These are phyloP conservation scores for Gadopsis marmoratus DNA, from an alignment of 2,797 vertebrate species.

Conservation along the genomic window DNA sequence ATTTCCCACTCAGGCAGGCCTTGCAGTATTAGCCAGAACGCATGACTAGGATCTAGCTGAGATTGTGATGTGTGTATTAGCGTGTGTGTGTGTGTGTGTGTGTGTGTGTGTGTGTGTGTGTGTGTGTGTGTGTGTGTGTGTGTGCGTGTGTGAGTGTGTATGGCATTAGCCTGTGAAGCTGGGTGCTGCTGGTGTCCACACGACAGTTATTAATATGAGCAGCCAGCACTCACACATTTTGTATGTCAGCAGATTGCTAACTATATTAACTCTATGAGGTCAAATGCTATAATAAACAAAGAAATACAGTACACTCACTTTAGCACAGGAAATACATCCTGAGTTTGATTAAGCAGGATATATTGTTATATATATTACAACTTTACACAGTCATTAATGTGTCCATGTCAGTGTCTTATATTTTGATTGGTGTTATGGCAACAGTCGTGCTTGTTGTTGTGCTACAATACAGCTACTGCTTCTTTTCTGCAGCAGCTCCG, in stretches of 20 bases:
- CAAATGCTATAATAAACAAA: conserved; percentile 31
- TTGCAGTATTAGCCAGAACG: conserved; percentile 65
- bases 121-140: conserved; percentile 19
- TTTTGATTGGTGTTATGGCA: conserved; percentile 9
- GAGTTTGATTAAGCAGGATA: conserved; percentile 13
- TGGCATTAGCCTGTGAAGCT: conserved; percentile 36
- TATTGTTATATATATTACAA: not conserved
- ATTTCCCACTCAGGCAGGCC: conserved; percentile 60
- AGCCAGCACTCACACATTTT: conserved; percentile 43
- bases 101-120: conserved; percentile 16
- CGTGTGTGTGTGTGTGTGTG: conserved; percentile 25
- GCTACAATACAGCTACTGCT: conserved; percentile 1
- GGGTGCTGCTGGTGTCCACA: conserved; percentile 17
- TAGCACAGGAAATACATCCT: conserved; percentile 8
- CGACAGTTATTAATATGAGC: conserved; percentile 38
- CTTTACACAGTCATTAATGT: not conserved
- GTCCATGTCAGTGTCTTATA: not conserved
- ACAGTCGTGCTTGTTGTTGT: conserved; percentile 25
- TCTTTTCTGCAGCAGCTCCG: conserved; percentile 4
- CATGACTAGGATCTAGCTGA: conserved; percentile 77
- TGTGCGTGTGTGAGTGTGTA: conserved; percentile 18
- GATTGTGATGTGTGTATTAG: conserved; percentile 52
- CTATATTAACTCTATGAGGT: conserved; percentile 16
- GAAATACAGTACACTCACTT: conserved; percentile 9
- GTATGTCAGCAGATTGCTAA: conserved; percentile 51